phyloP scores from a whole-genome alignment of 2,797 vertebrate genomes.

The Botia kubotai region DNA sequence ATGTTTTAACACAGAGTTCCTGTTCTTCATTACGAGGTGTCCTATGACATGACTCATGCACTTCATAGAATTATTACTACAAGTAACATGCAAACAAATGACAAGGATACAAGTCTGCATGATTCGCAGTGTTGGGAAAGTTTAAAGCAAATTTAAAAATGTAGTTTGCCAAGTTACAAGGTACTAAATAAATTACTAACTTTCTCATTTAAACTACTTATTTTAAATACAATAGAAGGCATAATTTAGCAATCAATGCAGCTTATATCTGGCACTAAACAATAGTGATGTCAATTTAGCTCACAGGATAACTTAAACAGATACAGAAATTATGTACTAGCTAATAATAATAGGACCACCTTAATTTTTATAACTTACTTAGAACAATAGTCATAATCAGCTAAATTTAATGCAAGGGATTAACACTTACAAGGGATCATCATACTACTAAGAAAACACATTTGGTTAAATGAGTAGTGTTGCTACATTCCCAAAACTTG shows the following conservation, averaged over 20 bases:
- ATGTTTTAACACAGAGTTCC: slow-evolving; percentile 25
- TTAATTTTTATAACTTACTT: neutral
- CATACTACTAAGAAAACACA: too few species aligned
- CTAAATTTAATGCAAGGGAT: too few species aligned
- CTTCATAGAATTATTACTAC: slow-evolving; percentile 8
- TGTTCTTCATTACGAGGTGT: slow-evolving; percentile 37
- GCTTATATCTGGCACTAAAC: too few species aligned
- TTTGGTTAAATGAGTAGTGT: neutral
- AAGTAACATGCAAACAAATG: neutral
- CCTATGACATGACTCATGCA: slow-evolving; percentile 53
- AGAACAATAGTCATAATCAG: neutral
- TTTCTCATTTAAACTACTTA: too few species aligned
- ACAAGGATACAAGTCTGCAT: neutral
- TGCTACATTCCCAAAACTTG: neutral
- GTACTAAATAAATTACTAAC: too few species aligned
- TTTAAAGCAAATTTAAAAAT: neutral
- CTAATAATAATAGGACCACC: too few species aligned
- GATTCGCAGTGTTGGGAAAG: neutral
- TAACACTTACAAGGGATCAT: too few species aligned
- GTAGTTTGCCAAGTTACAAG: neutral
- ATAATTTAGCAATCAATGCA: too few species aligned
- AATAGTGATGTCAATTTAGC: too few species aligned
- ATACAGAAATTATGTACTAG: neutral
- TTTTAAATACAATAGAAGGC: too few species aligned
- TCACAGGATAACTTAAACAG: neutral